Base-by-base conservation (phyloP, 35 echinoderm and acorn worm genomes). In the Heliocidaris tuberculata region DNA sequence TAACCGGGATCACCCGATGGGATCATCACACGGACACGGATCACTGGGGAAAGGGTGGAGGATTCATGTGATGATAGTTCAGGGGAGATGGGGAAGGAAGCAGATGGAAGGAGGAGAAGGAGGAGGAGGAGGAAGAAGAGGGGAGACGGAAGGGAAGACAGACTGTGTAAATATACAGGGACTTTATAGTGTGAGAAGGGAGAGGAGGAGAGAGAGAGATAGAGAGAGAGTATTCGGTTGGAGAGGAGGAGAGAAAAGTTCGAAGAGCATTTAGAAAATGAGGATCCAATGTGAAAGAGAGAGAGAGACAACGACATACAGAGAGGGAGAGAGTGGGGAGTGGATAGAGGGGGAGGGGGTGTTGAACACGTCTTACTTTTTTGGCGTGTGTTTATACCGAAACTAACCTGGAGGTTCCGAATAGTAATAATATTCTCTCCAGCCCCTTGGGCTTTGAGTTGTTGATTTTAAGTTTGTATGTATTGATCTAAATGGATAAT, bases 11-110 rank as follows among this genome's bases (percentile, higher is more conserved):
- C 15, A 15, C 87, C 17, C 87, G 31, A 89, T 48, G 87, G 87
- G 87, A 27, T 89, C 7, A 17, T 47, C 31, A 89, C 87, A 89
- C 87, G 31, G 87, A 89, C 87, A 47, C 87, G 87, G 87, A 48
- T 78, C 65, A n/a, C 65, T 78, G 87, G 87, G 87, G 2, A 89
- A 15, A 60, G 59, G 59, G 59, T 5, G 65, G 19, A n/a, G 65
- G 19, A 19, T n/a, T 19, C 65, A 78, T n/a, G 65, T 4, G 65
- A 78, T 1, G 65, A 78, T 78, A 21, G 52, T 56, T 1, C 35
- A 42, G 35, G 35, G 35, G 35, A 56, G 52, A 56, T 10, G 27
- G 65, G 65, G 65, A 78, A 8, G 59, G 21, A 24, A 19, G 17
- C 17, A 16, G 21, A 24, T 16, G 21, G 21, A 19, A 21, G 21